phyloP scores from a whole-genome alignment of 2,113 vertebrate genomes.

The Calyptommatus sinebrachiatus region DNA sequence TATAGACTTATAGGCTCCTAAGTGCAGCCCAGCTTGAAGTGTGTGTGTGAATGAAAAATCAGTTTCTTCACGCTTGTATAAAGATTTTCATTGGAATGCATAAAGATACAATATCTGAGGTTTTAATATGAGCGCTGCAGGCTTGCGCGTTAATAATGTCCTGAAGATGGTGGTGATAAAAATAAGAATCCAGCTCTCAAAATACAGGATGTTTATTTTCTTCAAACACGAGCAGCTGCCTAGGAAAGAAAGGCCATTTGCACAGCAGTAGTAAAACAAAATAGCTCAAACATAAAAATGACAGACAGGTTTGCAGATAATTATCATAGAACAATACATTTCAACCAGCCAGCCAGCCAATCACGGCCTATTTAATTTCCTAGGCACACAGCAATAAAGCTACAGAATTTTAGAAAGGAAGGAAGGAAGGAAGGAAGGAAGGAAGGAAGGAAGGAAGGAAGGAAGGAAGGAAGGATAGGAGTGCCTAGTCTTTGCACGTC shows the following conservation, averaged over 20 bases:
- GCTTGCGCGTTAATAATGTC: background rate
- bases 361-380: slow-evolving; percentile 34
- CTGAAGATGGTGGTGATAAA: too few relatives aligned
- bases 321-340: slow-evolving; percentile 31
- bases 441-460: background rate
- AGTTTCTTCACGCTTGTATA: too few relatives aligned
- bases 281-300: slow-evolving; percentile 35
- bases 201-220: slow-evolving; percentile 37
- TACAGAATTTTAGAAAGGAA: slow-evolving; percentile 20
- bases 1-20: too few relatives aligned
- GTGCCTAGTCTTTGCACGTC: slow-evolving; percentile 42
- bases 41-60: too few relatives aligned
- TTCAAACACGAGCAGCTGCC: slow-evolving; percentile 62
- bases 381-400: slow-evolving; percentile 61
- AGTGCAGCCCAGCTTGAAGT: too few relatives aligned
- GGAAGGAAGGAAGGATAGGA: too few relatives aligned
- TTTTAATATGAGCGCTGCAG: background rate
- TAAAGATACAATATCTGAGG: background rate
- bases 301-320: slow-evolving; percentile 33
- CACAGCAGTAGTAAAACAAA: slow-evolving; percentile 18
- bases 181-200: background rate
- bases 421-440: background rate
- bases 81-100: background rate
- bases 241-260: slow-evolving; percentile 46
- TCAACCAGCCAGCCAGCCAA: slow-evolving; percentile 28